Evolutionary conservation across 1,140 invertebrate genomes (phyloP).

Genomic region (Eumaeus atala): DNA sequence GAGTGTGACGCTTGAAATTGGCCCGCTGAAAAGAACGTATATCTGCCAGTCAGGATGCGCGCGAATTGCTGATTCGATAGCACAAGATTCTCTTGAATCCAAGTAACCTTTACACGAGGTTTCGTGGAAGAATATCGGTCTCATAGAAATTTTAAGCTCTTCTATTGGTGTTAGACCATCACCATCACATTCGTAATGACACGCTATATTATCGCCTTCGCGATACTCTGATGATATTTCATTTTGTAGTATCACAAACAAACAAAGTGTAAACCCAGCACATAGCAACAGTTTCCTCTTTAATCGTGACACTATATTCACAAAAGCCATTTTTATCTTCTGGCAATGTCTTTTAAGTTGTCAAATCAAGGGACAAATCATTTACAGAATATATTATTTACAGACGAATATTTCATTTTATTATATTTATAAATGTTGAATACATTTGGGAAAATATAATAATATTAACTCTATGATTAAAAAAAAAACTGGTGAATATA

Average conservation of each 20-base stretch:
- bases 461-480: too few relatives aligned
- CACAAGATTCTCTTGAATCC: slow-evolving; percentile 74
- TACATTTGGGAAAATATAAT: too few relatives aligned
- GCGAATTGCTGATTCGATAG: slow-evolving; percentile 76
- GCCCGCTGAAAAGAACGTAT: slow-evolving; percentile 69
- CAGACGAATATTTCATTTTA: too few relatives aligned
- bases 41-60: slow-evolving; percentile 73
- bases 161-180: slow-evolving; percentile 25
- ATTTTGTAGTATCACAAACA: not conserved
- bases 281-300: not conserved
- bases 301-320: not conserved
- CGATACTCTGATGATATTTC: not conserved
- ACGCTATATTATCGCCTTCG: slow-evolving; percentile 23
- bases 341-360: too few relatives aligned
- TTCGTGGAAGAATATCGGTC: slow-evolving; percentile 76
- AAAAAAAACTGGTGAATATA: too few relatives aligned
- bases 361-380: too few relatives aligned
- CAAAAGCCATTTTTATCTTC: too few relatives aligned
- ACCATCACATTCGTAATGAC: slow-evolving; percentile 26
- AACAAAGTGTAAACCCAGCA: not conserved
- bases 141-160: slow-evolving; percentile 18
- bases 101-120: slow-evolving; percentile 68
- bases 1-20: slow-evolving; percentile 23
- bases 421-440: too few relatives aligned
- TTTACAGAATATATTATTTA: too few relatives aligned